phyloP scores from a whole-genome alignment of 1,140 invertebrate species.

The Drosophila rhopaloa region DNA sequence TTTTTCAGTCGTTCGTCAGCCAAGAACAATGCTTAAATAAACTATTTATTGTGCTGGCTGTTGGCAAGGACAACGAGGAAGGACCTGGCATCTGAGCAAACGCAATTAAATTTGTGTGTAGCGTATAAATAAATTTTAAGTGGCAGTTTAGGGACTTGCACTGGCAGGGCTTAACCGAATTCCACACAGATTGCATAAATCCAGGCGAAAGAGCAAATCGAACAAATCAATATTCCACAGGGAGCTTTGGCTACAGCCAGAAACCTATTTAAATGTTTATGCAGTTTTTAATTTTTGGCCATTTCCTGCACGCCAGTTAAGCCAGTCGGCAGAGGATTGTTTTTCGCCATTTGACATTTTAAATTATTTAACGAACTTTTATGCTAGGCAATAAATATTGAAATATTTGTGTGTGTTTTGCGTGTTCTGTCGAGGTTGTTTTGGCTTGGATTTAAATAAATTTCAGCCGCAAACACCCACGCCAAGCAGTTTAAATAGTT shows the following conservation, averaged over 20 bases:
- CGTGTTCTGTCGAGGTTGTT: slow-evolving; percentile 18
- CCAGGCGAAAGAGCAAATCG: slow-evolving; percentile 11
- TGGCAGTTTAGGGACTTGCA: slow-evolving; percentile 38
- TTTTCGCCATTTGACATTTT: slow-evolving; percentile 55
- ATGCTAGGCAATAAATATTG: slow-evolving; percentile 48
- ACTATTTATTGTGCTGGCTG: slow-evolving; percentile 71
- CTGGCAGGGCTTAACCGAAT: slow-evolving; percentile 9
- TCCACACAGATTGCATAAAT: slow-evolving; percentile 46
- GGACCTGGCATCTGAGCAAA: slow-evolving; percentile 26
- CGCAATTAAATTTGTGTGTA: slow-evolving; percentile 65
- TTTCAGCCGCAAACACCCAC: slow-evolving; percentile 20
- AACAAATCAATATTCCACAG: slow-evolving; percentile 48
- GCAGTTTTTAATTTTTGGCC: slow-evolving; percentile 31
- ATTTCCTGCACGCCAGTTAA: slow-evolving; percentile 24
- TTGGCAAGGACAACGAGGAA: slow-evolving; percentile 35
- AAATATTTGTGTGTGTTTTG: slow-evolving; percentile 40
- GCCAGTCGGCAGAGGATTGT: slow-evolving; percentile 26
- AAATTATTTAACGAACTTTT: slow-evolving; percentile 47
- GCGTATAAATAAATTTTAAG: slow-evolving; percentile 64
- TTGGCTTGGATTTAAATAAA: slow-evolving; percentile 52
- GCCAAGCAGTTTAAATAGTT: slow-evolving; percentile 53
- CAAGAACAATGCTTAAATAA: slow-evolving; percentile 70
- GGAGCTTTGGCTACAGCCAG: slow-evolving; percentile 20
- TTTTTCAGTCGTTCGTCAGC: slow-evolving; percentile 48
- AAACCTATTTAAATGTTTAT: slow-evolving; percentile 35